Evolutionary conservation across 2,113 vertebrate genomes (phyloP).

Genomic region (Hemibagrus wyckioides): DNA sequence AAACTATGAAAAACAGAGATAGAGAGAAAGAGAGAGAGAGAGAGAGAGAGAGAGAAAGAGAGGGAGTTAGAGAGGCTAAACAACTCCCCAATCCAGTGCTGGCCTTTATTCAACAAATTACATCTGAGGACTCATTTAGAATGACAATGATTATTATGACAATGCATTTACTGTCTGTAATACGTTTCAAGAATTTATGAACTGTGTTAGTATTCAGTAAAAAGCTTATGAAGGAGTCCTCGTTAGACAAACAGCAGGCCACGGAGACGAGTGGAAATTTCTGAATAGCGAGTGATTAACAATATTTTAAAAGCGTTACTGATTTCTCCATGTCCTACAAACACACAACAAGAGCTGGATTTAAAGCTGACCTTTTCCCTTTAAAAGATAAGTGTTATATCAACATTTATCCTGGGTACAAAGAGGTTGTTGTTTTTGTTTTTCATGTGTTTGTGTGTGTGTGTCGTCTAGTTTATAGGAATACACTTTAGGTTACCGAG

Average conservation of each 20-base stretch:
- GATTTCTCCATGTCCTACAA: not conserved
- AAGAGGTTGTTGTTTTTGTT: not conserved
- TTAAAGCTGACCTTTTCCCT: not conserved
- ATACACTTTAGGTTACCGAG: not conserved
- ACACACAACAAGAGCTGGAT: not conserved
- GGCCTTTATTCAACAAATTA: slow-evolving; percentile 52
- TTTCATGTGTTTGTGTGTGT: not conserved
- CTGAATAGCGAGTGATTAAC: not conserved
- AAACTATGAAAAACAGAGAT: slow-evolving; percentile 6
- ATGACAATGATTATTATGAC: slow-evolving; percentile 52
- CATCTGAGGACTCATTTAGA: slow-evolving; percentile 55
- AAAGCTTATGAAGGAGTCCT: slow-evolving; percentile 3
- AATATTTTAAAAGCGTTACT: not conserved
- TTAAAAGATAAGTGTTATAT: not conserved
- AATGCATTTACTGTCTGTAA: slow-evolving; percentile 20
- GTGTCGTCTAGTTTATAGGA: not conserved
- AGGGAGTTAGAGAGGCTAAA: slow-evolving; percentile 35
- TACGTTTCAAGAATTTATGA: not conserved
- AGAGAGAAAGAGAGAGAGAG: slow-evolving; percentile 28
- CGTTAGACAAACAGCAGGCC: not conserved
- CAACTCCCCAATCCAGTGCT: slow-evolving; percentile 47
- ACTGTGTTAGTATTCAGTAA: slow-evolving; percentile 1
- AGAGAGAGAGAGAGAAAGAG: slow-evolving; percentile 24
- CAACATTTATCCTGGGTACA: not conserved
- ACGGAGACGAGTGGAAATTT: not conserved